Base-by-base conservation (phyloP, 2,113 vertebrate genomes). In the Cygnus buccinator region DNA sequence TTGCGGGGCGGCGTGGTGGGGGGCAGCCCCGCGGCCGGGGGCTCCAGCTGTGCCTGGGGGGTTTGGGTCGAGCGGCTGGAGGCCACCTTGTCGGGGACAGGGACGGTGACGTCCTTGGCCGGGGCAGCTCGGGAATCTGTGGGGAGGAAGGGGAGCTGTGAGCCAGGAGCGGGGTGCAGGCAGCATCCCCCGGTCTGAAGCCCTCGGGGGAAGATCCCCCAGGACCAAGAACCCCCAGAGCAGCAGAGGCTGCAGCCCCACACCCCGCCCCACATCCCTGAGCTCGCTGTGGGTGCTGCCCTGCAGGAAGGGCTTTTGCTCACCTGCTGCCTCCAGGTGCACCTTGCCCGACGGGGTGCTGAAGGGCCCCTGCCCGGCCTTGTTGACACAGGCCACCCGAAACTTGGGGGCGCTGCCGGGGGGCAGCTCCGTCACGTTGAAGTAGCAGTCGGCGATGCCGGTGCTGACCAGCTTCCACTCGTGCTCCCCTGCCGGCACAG, bases 301-400 rank as follows among this genome's bases (percentile, higher is more conserved):
- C 58, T 3, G 3, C 0, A 0, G 61, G 17, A 62, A n/a, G 50
- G 12, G 15, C 48, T 50, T 44, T 78, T 0, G 2, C 97, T 95
- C 93, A 99, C 99, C 99, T 97, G 96, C 90, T 5, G 78, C 86
- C 46, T 98, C 98, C 43, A 99, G 84, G 65, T 96, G 87, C 73
- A 99, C 98, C 39, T 97, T 98, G 58, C 97, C 98, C 3, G 99
- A 99, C 21, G 98, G 97, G 90, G 97, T 98, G 95, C 99, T 99
- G 97, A 99, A 99, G 35, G 99, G 99, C 26, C 99, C 99, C 90
- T 99, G 99, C 23, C 99, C 99, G 0, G 99, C 99, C 71, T 99
- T 99, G 95, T 99, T 99, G 73, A 98, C 98, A 93, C 99, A 99
- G 66, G 99, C 99, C 95, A 99, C 99, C 25, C 99, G 99, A 96